Conservation (phyloP, 23 tunicate species). For the Ciona savignyi region DNA sequence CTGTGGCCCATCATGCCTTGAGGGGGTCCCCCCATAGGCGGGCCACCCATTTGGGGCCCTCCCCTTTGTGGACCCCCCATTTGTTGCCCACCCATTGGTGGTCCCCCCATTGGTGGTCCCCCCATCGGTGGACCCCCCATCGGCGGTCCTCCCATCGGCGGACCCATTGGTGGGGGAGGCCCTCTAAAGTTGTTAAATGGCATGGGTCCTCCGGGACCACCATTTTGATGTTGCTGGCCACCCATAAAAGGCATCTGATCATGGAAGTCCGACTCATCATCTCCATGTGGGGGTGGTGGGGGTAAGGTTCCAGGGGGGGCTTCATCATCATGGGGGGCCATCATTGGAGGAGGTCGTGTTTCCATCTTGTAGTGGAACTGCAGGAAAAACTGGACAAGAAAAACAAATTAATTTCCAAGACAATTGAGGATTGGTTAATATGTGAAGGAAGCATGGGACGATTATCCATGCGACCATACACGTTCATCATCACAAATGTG, state of each 20-base stretch:
- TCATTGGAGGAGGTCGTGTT: constrained; percentile 71
- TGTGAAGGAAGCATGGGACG: too few relatives aligned
- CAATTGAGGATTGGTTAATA: too few relatives aligned
- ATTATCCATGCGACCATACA: too few relatives aligned
- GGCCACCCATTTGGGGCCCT: constrained; percentile 63
- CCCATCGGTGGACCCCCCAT: constrained; percentile 35
- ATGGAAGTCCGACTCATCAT: constrained; percentile 18
- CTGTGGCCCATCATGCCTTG: constrained; percentile 14
- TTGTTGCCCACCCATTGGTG: constrained; percentile 21
- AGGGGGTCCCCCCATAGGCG: constrained; percentile 67
- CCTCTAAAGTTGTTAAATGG: constrained; percentile 20
- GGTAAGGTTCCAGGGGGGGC: constrained; percentile 37
- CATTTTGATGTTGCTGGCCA: not conserved
- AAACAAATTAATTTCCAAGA: too few relatives aligned
- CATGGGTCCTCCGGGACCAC: not conserved
- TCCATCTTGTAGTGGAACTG: constrained; percentile 97
- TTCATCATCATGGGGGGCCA: constrained; percentile 5
- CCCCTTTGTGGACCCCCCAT: constrained; percentile 38
- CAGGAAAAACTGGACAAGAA: constrained; percentile 70
- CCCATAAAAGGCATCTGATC: constrained; percentile 29
- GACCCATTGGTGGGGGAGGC: too few relatives aligned
- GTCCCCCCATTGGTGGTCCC: constrained; percentile 43
- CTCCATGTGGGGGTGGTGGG: not conserved
- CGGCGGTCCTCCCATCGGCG: constrained; percentile 26
- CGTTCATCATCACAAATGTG: too few relatives aligned